Conservation (phyloP, 2,888 invertebrate species). For the Apodemia mormo region DNA sequence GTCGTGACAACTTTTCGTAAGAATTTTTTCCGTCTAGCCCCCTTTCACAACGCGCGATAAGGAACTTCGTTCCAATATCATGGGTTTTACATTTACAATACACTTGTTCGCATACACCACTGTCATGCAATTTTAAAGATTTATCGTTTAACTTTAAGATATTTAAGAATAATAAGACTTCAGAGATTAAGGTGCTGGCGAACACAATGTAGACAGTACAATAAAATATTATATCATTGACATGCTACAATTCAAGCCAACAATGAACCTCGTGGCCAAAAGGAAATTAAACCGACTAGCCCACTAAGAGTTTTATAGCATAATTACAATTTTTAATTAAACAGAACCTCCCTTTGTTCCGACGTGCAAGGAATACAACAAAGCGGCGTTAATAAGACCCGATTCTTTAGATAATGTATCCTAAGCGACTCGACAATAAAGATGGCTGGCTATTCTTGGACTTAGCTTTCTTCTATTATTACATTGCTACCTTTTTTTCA, state of each 20-base stretch:
- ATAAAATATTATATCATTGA: no score
- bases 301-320: not conserved
- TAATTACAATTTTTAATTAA: slow-evolving; percentile 13
- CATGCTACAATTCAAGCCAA: not conserved
- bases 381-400: not conserved
- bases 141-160: no score
- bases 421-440: not conserved
- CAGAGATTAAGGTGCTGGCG: no score
- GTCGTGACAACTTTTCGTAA: no score
- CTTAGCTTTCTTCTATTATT: not conserved
- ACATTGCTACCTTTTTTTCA: not conserved
- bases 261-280: not conserved
- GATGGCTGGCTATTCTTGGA: not conserved
- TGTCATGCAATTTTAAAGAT: no score
- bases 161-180: no score
- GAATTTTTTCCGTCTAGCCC: no score
- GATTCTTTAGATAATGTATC: slow-evolving; percentile 10
- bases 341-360: slow-evolving; percentile 10
- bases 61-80: no score
- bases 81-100: no score
- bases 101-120: no score
- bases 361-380: slow-evolving; percentile 17
- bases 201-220: no score
- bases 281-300: slow-evolving; percentile 1
- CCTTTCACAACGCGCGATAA: no score